Base-by-base conservation (phyloP, 2,888 invertebrate genomes). In the Furcula furcula region DNA sequence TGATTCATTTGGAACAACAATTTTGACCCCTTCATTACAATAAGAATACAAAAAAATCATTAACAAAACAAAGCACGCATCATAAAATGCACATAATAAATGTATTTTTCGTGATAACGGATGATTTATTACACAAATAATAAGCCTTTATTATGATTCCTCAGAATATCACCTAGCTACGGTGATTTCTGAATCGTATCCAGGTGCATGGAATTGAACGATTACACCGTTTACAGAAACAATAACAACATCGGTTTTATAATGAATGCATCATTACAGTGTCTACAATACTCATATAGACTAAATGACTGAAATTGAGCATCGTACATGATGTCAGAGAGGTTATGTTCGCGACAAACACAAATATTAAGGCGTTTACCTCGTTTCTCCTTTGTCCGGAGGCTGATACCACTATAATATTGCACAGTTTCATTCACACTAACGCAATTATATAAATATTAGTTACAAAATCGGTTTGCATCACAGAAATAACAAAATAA, bases 311-410 rank as follows among this genome's bases (percentile, higher is more conserved):
- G 65, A 65, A 79, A 81, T 62, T 73, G 76, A 78, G 69, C 77
- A 77, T 67, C 74, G 67, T 76, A 76, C 66, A 62, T 73, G 70
- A 72, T 73, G 65, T 62, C 59, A 66, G 64, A 79, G 86, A 89
- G 89, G 89, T 89, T 89, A 89, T 88, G 89, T 88, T 78, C 80
- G 57, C 76, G 71, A 82, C 82, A 85, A 88, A 87, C 86, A 88
- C 86, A 88, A 87, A 88, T 88, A 86, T 68, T 71, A 80, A 87
- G 87, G 88, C 87, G 87, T 88, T 89, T 89, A 89, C 89, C 89
- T 89, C 70, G 70, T 75, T 74, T 53, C 63, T 74, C 69, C 66
- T 76, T 63, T 64, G 64, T 77, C 71, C 73, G 72, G 71, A 62
- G 68, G 64, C 68, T 55, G 71, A 71, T 79, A 78, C 67, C 86